Base-by-base conservation (phyloP, 1,140 invertebrate species). In the Chelonus insularis region DNA sequence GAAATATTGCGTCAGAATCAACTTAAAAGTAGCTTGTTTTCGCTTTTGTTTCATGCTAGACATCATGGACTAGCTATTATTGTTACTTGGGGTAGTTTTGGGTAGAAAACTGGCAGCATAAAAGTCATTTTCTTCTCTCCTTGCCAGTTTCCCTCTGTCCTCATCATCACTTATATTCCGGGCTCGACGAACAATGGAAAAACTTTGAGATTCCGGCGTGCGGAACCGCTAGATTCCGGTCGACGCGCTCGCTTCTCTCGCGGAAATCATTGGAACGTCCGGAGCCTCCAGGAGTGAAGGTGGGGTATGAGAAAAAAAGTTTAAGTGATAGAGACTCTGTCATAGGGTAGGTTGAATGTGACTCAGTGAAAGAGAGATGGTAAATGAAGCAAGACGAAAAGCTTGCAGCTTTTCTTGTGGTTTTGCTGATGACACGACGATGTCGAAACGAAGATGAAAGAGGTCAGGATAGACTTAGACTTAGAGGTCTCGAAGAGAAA, bases 251-350 rank as follows among this genome's bases (percentile, higher is more conserved):
- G 16, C 20, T 39, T 63, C 63, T 54, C 63, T 54, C 66, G 57
- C 66, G 69, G 69, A 71, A 72, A 72, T 72, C 68, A 71, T 72
- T 58, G 64, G 65, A 39, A 59, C 39, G 39, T 63, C 57, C 62
- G 62, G 57, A 43, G 43, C 54, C 55, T 36, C 56, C 54, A 36
- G 23, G n/a, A n/a, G n/a, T n/a, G n/a, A n/a, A n/a, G n/a, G n/a
- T n/a, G n/a, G n/a, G n/a, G n/a, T n/a, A n/a, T n/a, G n/a, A n/a
- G n/a, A n/a, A n/a, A n/a, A n/a, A n/a, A n/a, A n/a, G n/a, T n/a
- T n/a, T n/a, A n/a, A n/a, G n/a, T n/a, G n/a, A n/a, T n/a, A n/a
- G n/a, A n/a, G n/a, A n/a, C n/a, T n/a, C n/a, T n/a, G n/a, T n/a
- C n/a, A n/a, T n/a, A n/a, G n/a, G n/a, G n/a, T n/a, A n/a, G n/a